Percentiles rank a stretch among this genome's conserved stretches.
Conservation (phyloP, 2,113 vertebrate genomes). For the Rhinoderma darwinii region DNA sequence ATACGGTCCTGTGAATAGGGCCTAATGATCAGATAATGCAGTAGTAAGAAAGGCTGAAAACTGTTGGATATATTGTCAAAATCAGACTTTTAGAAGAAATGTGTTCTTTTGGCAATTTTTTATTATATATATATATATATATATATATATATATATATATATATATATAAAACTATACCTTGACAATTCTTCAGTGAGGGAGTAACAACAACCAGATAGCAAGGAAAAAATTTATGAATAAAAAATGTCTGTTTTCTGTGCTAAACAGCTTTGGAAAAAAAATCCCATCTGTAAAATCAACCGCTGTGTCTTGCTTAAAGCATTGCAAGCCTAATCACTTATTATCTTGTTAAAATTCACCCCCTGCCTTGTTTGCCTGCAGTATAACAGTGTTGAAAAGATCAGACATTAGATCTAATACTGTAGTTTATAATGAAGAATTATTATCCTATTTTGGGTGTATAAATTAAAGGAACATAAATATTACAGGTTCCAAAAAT, state of each 20-base stretch:
- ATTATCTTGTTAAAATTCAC: conserved; percentile 10
- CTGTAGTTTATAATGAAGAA: not conserved
- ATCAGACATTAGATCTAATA: not conserved
- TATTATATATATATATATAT: too few relatives aligned
- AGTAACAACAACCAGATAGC: not conserved
- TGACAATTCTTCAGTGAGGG: not conserved
- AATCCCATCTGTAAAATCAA: not conserved
- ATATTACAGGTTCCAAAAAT: not conserved
- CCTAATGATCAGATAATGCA: not conserved
- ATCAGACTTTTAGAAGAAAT: not conserved
- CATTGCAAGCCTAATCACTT: not conserved
- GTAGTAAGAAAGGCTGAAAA: not conserved
- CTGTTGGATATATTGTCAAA: not conserved
- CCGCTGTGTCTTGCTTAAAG: not conserved
- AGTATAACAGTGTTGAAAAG: not conserved
- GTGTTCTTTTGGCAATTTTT: not conserved
- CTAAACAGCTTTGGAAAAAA: not conserved
- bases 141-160: too few relatives aligned
- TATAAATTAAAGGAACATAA: not conserved
- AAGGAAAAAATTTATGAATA: not conserved
- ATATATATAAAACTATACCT: too few relatives aligned
- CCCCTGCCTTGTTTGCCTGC: conserved; percentile 1
- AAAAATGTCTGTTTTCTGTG: conserved; percentile 6
- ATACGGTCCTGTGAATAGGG: too few relatives aligned
- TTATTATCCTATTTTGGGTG: not conserved